phyloP scores from a whole-genome alignment of 2,797 vertebrate species.

The Tarsius wallacei region DNA sequence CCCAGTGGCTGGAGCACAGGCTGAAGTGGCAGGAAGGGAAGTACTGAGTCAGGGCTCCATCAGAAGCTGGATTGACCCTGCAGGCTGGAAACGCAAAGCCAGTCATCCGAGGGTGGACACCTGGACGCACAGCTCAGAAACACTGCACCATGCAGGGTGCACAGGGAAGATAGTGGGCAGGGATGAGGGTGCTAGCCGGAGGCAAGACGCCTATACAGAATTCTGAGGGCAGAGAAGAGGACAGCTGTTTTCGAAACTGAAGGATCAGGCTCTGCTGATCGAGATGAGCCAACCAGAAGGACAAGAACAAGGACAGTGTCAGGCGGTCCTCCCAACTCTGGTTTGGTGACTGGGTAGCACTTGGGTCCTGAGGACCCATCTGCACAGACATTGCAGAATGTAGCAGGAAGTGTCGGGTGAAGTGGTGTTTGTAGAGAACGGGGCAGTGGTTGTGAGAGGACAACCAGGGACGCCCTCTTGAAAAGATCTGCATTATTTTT shows the following conservation, averaged over 20 bases:
- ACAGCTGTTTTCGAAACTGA: neutral
- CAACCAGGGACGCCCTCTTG: neutral
- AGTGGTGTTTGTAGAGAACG: fast-evolving
- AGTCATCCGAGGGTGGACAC: fast-evolving
- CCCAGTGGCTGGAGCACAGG: neutral
- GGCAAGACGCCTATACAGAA: neutral
- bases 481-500: neutral
- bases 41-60: neutral
- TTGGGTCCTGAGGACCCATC: neutral
- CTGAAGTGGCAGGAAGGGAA: fast-evolving
- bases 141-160: neutral
- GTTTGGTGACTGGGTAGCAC: fast-evolving
- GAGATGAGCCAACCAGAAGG: neutral
- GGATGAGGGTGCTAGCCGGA: neutral
- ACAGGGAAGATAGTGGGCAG: no score
- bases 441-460: neutral
- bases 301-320: neutral
- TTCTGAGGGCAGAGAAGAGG: neutral
- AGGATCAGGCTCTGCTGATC: neutral
- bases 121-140: fast-evolving
- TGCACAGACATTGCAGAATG: no score
- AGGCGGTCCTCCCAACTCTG: no score
- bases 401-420: no score
- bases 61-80: neutral
- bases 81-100: neutral